These are phyloP conservation scores for Chelon labrosus DNA, from an alignment of 2,797 vertebrate genomes.

Conservation along the genomic window DNA sequence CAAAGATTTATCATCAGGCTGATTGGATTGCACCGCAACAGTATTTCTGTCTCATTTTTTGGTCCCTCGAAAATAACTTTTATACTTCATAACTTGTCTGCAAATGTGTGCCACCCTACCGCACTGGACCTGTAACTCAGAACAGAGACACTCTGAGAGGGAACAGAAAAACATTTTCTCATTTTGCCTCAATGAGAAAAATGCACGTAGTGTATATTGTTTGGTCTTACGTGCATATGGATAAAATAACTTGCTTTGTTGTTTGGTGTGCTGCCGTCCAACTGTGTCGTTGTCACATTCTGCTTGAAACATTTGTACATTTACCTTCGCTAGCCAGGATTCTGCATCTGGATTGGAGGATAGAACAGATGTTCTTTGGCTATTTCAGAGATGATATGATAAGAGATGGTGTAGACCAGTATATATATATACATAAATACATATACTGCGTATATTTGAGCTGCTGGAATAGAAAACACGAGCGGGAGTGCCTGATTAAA, in stretches of 20 bases:
- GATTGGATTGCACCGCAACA: constrained; percentile 14
- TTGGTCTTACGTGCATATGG: neutral
- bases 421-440: too few species aligned
- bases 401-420: too few species aligned
- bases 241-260: neutral
- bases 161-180: neutral
- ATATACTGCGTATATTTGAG: too few species aligned
- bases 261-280: neutral
- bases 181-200: neutral
- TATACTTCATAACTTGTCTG: neutral
- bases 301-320: neutral
- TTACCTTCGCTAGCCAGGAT: neutral
- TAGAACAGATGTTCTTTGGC: too few species aligned
- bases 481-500: neutral
- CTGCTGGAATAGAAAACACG: neutral
- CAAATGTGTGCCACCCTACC: neutral
- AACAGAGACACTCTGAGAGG: neutral
- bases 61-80: neutral
- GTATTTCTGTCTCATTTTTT: neutral
- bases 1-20: constrained; percentile 18
- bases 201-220: neutral
- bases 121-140: neutral
- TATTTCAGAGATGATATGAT: too few species aligned
- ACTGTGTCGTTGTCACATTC: neutral
- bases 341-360: too few species aligned